Base-by-base conservation (phyloP, 2,113 vertebrate species). In the Pteronura brasiliensis region DNA sequence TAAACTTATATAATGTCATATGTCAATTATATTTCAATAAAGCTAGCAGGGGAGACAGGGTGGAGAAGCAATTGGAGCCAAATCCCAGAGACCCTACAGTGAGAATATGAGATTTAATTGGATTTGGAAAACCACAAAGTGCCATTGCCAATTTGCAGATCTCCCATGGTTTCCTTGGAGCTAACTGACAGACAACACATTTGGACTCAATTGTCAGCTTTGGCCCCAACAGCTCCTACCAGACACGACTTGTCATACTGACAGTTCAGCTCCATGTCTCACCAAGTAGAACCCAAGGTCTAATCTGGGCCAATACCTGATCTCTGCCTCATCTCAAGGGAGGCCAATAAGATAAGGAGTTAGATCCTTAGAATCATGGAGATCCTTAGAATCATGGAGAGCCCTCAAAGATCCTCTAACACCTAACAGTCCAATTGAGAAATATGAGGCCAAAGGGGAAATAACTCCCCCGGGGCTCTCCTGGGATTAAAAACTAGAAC, bases 111-210 rank as follows among this genome's bases (percentile, higher is more conserved):
- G 15, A 55, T 65, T n/a, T 94, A 49, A 52, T 49, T 81, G 61
- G 39, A 71, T 83, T 83, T 84, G 49, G 44, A 96, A 96, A 93
- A 90, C n/a, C n/a, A 77, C 31, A 27, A 94, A 93, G n/a, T 76
- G 27, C 34, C 39, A 27, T 69, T 71, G 44, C n/a, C 17, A 21
- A 39, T 39, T 77, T 90, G 76, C 27, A 93, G 76, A 61, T 80
- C 83, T 74, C 27, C n/a, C 47, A 67, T 7, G 13, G 52, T 82
- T 72, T 85, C 61, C 72, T 34, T 82, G 21, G 67, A 87, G 27
- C 39, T 88, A 85, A 95, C 2, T 71, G 72, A 69, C 11, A 11
- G 47, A 44, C 7, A 79, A 65, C 7, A 57, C 25, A 71, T 85
- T 83, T 86, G 34, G n/a, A 69, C 47, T 93, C 69, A 90, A 4